Percentiles rank a stretch among this genome's conserved stretches.
These are phyloP conservation scores for Zaprionus lineosus DNA, from an alignment of 2,888 invertebrate species.

Conservation along the genomic window DNA sequence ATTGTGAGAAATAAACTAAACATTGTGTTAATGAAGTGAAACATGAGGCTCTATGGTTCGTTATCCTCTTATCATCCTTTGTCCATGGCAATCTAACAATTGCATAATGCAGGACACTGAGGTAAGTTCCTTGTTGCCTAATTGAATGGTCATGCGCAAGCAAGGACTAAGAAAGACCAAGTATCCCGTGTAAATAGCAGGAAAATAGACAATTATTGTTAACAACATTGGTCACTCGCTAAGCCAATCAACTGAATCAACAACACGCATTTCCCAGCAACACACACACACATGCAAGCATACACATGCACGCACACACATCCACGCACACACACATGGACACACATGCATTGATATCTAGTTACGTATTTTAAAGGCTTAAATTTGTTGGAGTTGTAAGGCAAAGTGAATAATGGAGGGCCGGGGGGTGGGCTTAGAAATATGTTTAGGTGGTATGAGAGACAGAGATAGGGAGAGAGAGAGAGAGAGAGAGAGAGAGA, in stretches of 20 bases:
- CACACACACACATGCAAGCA: constrained; percentile 17
- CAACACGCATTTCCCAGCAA: constrained; percentile 54
- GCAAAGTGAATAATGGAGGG: background rate
- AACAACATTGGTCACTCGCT: constrained; percentile 56
- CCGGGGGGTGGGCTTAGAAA: constrained; percentile 22
- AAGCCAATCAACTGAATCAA: constrained; percentile 76
- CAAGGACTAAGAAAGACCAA: too few species aligned
- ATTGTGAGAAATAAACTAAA: background rate
- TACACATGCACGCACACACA: constrained; percentile 13
- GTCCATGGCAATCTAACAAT: constrained; percentile 5
- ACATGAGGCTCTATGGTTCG: constrained; percentile 3
- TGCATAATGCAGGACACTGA: constrained; percentile 5
- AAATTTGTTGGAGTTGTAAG: constrained; percentile 23
- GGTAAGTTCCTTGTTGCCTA: constrained; percentile 37
- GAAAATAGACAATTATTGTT: constrained; percentile 68
- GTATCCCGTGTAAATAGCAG: constrained; percentile 44
- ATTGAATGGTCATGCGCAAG: constrained; percentile 56
- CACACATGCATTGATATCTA: too few species aligned
- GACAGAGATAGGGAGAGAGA: constrained; percentile 1
- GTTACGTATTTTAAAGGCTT: constrained; percentile 60
- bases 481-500: background rate
- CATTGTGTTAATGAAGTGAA: constrained; percentile 32
- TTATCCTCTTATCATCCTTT: background rate
- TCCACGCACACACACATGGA: constrained; percentile 20
- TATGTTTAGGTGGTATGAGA: constrained; percentile 4